Conservation (phyloP, 2,797 vertebrate species). For the Mus minutoides region DNA sequence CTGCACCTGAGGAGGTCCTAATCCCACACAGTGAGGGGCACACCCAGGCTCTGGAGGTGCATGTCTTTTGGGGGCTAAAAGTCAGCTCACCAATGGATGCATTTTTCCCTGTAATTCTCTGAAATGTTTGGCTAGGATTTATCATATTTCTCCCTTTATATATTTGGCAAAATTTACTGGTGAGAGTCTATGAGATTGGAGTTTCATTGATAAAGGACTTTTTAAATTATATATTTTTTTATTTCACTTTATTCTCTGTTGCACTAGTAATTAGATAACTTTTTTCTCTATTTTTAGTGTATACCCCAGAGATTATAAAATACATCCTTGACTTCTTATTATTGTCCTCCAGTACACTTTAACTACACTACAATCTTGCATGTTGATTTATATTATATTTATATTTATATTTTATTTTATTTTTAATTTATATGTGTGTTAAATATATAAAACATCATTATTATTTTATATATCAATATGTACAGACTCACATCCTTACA, state of each 20-base stretch:
- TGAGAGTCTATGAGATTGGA: neutral
- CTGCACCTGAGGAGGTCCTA: neutral
- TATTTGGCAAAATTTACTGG: neutral
- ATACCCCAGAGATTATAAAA: constrained; percentile 20
- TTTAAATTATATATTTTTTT: constrained; percentile 23
- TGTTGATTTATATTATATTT: neutral
- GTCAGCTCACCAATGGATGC: neutral
- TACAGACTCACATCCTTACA: neutral
- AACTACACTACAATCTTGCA: neutral
- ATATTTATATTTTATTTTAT: too few species aligned
- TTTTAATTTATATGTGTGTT: constrained; percentile 33
- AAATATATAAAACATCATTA: neutral
- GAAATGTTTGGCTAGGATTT: neutral
- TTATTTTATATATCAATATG: constrained; percentile 22
- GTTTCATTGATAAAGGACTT: constrained; percentile 4
- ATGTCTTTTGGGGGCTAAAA: neutral
- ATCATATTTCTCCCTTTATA: neutral
- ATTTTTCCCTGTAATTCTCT: neutral
- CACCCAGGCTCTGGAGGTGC: neutral
- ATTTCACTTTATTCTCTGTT: neutral
- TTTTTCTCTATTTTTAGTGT: neutral
- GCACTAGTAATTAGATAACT: neutral
- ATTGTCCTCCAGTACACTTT: neutral
- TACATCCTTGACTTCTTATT: neutral
- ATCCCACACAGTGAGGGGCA: neutral